phyloP scores from a whole-genome alignment of 2,797 vertebrate genomes.

The Bovichtus diacanthus region DNA sequence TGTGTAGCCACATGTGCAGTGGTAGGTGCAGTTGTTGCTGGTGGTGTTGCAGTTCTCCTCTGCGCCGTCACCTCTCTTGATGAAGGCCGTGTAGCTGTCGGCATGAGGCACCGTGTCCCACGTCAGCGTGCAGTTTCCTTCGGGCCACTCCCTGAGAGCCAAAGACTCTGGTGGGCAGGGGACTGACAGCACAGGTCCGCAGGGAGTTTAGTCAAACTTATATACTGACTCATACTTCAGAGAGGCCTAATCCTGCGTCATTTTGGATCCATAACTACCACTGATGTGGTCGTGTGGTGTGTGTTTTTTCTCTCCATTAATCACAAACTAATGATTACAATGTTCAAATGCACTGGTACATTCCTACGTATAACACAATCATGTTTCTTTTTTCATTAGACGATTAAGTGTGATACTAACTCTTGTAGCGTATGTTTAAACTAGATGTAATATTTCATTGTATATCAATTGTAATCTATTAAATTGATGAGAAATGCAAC shows the following conservation, averaged over 20 bases:
- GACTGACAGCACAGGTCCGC: conserved; percentile 78
- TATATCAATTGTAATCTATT: not conserved
- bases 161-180: conserved; percentile 89
- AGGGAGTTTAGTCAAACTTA: not conserved
- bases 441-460: not conserved
- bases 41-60: conserved; percentile 90
- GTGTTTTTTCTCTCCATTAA: not conserved
- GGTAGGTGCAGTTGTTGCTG: conserved; percentile 84
- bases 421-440: not conserved
- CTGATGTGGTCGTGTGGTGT: not conserved
- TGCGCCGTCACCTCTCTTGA: conserved; percentile 88
- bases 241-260: not conserved
- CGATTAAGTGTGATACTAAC: not conserved
- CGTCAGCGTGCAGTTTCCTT: conserved; percentile 86
- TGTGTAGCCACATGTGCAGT: conserved; percentile 91
- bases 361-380: not conserved
- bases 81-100: conserved; percentile 87
- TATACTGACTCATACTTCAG: not conserved
- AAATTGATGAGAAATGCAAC: not conserved
- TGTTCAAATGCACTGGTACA: not conserved
- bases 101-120: conserved; percentile 84
- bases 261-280: not conserved
- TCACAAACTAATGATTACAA: not conserved
- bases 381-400: no score
- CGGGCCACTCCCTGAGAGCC: conserved; percentile 76